Evolutionary conservation across 2,113 vertebrate genomes (phyloP).

Genomic region (Leptodactylus fuscus): DNA sequence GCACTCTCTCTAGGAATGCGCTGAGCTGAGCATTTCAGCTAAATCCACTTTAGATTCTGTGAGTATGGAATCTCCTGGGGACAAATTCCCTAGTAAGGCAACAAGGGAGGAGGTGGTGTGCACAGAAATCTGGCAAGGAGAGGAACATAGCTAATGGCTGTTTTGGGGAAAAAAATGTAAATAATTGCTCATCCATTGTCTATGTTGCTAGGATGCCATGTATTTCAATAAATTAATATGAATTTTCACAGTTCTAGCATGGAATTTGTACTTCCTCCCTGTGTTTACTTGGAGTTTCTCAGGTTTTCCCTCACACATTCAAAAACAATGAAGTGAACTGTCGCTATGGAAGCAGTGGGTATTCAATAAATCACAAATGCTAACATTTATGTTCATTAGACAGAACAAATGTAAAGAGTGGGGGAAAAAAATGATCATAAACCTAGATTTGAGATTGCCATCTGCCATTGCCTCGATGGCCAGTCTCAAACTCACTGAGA

Average conservation of each 20-base stretch:
- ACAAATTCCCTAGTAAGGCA: constrained; percentile 64
- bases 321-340: too few species aligned
- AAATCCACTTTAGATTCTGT: constrained; percentile 67
- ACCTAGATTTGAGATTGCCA: too few species aligned
- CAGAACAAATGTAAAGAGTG: too few species aligned
- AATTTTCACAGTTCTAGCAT: background rate
- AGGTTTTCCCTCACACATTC: background rate
- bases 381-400: too few species aligned
- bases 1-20: constrained; percentile 71
- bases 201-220: too few species aligned
- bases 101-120: constrained; percentile 67
- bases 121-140: background rate
- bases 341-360: too few species aligned
- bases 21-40: constrained; percentile 67
- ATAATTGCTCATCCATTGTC: too few species aligned
- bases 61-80: constrained; percentile 63
- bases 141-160: background rate
- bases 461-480: background rate
- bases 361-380: too few species aligned
- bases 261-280: background rate
- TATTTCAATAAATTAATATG: background rate
- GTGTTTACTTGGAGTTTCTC: background rate
- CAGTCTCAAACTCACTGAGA: background rate
- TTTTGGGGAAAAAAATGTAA: too few species aligned
- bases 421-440: too few species aligned